Conservation (phyloP, 2,888 invertebrate genomes). For the Drosophila ezoana region DNA sequence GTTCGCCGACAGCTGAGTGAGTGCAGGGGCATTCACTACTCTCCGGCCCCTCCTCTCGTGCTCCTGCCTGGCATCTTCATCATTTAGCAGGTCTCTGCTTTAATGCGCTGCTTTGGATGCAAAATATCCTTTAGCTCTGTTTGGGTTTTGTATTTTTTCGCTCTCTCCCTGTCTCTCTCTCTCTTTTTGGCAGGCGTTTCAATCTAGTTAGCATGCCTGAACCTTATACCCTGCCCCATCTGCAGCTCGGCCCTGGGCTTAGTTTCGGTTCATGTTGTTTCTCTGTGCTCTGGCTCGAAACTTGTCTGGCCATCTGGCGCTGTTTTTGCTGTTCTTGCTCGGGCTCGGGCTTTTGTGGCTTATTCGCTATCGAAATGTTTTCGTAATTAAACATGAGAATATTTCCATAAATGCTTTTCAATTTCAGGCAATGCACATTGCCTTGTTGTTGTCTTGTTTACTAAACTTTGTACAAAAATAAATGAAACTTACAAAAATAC, state of each 20-base stretch:
- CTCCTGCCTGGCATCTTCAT: slow-evolving; percentile 51
- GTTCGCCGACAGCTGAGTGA: slow-evolving; percentile 71
- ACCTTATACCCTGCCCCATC: slow-evolving; percentile 1
- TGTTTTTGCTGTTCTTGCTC: slow-evolving; percentile 1
- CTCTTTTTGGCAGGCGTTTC: slow-evolving; percentile 48
- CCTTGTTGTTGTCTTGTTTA: slow-evolving; percentile 32
- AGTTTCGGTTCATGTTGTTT: slow-evolving; percentile 4
- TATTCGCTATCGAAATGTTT: slow-evolving; percentile 56
- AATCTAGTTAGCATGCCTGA: slow-evolving; percentile 58
- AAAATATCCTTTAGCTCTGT: slow-evolving; percentile 42
- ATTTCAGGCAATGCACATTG: slow-evolving; percentile 7
- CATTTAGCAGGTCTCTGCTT: slow-evolving; percentile 43
- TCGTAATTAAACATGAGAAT: slow-evolving; percentile 70
- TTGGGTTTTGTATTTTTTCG: slow-evolving; percentile 1
- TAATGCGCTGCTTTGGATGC: slow-evolving; percentile 30
- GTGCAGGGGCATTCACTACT: slow-evolving; percentile 48
- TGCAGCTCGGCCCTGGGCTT: background rate
- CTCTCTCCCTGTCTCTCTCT: slow-evolving; percentile 1
- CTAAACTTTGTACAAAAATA: slow-evolving; percentile 12
- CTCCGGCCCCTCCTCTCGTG: slow-evolving; percentile 10
- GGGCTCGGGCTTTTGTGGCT: slow-evolving; percentile 32
- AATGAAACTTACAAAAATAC: slow-evolving; percentile 26
- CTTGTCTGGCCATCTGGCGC: slow-evolving; percentile 41
- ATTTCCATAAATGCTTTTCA: slow-evolving; percentile 63
- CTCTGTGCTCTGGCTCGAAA: slow-evolving; percentile 9